Percentiles rank a stretch among this genome's conserved stretches.
Evolutionary conservation across 2,888 invertebrate genomes (phyloP).

Genomic region (Drosophila cognata): DNA sequence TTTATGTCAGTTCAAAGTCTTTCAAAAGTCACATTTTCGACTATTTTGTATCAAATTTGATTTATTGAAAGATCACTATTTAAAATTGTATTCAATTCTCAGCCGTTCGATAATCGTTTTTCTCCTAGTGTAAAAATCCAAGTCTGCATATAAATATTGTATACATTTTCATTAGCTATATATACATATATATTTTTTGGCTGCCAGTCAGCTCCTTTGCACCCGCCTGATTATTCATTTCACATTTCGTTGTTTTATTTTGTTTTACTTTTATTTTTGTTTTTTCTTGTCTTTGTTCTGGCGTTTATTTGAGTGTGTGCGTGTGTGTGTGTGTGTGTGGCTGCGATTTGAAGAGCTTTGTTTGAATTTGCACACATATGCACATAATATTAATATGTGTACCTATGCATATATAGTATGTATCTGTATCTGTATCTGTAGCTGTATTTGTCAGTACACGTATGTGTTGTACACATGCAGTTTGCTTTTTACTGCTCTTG

Average conservation of each 20-base stretch:
- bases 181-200: conserved; percentile 4
- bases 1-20: neutral
- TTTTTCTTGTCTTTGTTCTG: conserved; percentile 63
- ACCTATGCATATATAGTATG: conserved; percentile 2
- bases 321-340: conserved; percentile 22
- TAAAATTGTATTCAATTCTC: neutral
- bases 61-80: too few relatives aligned
- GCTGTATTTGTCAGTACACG: conserved; percentile 22
- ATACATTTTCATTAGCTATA: conserved; percentile 21
- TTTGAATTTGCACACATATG: conserved; percentile 42
- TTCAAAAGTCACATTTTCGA: neutral
- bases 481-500: conserved; percentile 39
- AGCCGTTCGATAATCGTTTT: neutral
- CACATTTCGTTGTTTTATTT: conserved; percentile 30
- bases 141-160: neutral
- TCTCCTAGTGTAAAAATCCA: neutral
- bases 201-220: conserved; percentile 10
- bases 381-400: neutral
- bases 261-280: conserved; percentile 7
- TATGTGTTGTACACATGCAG: conserved; percentile 50
- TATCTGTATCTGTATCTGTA: conserved; percentile 19
- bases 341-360: conserved; percentile 72
- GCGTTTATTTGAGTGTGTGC: conserved; percentile 1
- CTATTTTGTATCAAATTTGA: neutral
- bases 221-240: conserved; percentile 24